Evolutionary conservation across 37 sponge, comb jelly and placozoan species (phyloP).

Genomic region (Oopsacas minuta): DNA sequence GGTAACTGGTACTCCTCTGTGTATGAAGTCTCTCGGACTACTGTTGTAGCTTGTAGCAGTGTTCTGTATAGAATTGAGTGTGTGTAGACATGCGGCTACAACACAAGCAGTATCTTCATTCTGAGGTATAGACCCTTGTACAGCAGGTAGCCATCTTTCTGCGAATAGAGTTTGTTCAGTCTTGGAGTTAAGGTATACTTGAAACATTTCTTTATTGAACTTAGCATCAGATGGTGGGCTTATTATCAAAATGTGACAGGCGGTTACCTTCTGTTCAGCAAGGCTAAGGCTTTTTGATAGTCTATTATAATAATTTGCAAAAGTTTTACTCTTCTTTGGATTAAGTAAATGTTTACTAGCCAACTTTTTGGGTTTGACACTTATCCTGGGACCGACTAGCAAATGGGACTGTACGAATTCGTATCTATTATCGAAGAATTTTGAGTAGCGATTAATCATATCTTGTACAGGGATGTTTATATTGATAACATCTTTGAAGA

Average conservation of each 20-base stretch:
- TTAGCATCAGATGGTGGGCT: not conserved
- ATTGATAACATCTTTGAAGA: not conserved
- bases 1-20: not conserved
- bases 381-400: not conserved
- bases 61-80: not conserved
- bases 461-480: not conserved
- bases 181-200: not conserved
- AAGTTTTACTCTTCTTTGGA: not conserved
- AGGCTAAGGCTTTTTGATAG: not conserved
- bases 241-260: not conserved
- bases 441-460: not conserved
- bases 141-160: constrained; percentile 10
- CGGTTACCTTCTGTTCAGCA: not conserved
- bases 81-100: not conserved
- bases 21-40: not conserved
- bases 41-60: not conserved
- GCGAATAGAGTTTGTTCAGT: not conserved
- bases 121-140: not conserved
- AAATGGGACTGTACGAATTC: not conserved
- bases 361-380: not conserved
- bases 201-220: not conserved
- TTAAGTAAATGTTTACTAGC: not conserved
- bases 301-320: not conserved
- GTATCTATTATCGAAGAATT: not conserved
- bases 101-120: not conserved